Evolutionary conservation across 2,797 vertebrate species (phyloP), one percentile per base, ranked within the genome.

Genomic region (Nothura maculosa): DNA sequence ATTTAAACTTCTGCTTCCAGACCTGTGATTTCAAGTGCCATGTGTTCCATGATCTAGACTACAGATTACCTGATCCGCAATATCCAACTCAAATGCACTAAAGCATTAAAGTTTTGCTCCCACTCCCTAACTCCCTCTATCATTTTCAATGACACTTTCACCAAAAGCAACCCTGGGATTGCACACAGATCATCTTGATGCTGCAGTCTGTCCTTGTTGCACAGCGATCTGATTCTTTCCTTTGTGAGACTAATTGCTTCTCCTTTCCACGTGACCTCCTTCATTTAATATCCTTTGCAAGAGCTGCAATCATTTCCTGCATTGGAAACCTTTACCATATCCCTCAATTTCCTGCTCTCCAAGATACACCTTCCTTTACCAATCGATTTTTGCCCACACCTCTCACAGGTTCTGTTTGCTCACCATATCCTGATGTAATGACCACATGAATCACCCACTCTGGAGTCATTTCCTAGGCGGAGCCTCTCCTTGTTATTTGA

Each of bases 401-500:
- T 90, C 73, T 67, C 69, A 25, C 45, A 83, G 58, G n/a, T 50
- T 90, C 58, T 75, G 88, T 93, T 96, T 96, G 84, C 75, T 70
- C 36, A 90, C 72, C 48, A 24, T 67, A 87, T 43, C 75, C 78
- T 94, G 86, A 92, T 28, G 55, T 63, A 89, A 80, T 4, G 57
- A 92, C 70, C 48, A 87, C 61, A 45, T 96, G 94, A 95, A 96
- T 96, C 96, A 96, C 22, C 76, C 92, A 78, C 32, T 89, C 64
- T 87, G 43, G 42, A 78, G 61, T 76, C 45, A 90, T 67, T 92
- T 92, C 75, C 81, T 72, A 87, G 94, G 89, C 85, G 92, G 86
- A 93, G 86, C 28, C 45, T 87, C 81, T 87, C 86, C 81, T 62
- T 89, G 61, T 89, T 95, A 92, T 92, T 81, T 94, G 92, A 96